phyloP scores from a whole-genome alignment of 2,113 vertebrate species.

The Fulica atra region DNA sequence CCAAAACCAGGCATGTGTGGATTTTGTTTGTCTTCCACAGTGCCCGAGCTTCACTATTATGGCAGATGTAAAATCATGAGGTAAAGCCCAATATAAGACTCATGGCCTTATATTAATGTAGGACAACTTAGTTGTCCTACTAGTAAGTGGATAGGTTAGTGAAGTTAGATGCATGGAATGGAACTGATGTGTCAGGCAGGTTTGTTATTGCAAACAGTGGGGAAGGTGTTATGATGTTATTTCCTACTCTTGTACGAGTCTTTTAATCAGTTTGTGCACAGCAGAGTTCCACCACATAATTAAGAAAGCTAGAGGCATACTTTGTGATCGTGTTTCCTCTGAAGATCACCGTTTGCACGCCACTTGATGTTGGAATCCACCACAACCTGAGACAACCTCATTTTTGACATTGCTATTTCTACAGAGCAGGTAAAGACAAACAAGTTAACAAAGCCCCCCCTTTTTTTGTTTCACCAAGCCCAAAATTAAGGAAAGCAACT shows the following conservation, averaged over 20 bases:
- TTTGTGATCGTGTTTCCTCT: neutral
- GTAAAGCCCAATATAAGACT: neutral
- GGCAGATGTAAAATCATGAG: neutral
- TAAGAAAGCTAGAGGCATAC: neutral
- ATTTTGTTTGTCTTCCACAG: neutral
- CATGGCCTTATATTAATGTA: neutral
- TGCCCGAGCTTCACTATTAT: neutral
- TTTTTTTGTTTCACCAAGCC: neutral
- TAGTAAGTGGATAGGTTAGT: neutral
- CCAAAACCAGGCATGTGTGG: neutral
- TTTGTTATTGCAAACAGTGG: neutral
- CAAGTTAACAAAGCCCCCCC: fast-evolving
- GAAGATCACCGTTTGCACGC: neutral
- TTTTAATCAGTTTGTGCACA: neutral
- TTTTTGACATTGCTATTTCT: neutral
- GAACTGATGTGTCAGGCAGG: neutral
- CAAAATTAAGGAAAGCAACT: neutral
- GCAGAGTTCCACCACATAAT: neutral
- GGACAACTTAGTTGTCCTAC: neutral
- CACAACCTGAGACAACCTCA: neutral
- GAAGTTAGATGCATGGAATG: neutral
- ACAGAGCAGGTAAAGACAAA: neutral
- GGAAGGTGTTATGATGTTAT: neutral
- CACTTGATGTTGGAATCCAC: neutral
- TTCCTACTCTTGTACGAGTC: neutral